phyloP scores from a whole-genome alignment of 2,888 invertebrate genomes.

The Julus scandinavius region DNA sequence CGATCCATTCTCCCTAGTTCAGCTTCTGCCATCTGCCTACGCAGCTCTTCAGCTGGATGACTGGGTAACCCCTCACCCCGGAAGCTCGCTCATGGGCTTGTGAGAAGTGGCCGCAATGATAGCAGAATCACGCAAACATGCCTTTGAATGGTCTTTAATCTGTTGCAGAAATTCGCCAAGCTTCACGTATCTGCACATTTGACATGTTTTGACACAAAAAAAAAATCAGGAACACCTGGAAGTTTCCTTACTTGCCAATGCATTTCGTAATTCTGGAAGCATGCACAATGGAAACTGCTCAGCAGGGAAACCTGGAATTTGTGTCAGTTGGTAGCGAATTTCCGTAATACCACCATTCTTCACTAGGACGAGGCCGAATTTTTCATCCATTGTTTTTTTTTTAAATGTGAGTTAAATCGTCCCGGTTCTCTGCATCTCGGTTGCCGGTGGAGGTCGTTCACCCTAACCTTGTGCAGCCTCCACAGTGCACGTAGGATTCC shows the following conservation, averaged over 20 bases:
- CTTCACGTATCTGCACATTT: background rate
- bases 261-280: no score
- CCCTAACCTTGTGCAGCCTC: background rate
- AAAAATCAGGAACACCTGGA: no score
- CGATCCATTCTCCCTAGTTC: background rate
- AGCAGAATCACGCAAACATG: background rate
- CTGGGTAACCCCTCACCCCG: background rate
- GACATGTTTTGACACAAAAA: background rate
- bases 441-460: background rate
- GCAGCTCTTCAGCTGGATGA: background rate
- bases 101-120: background rate
- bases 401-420: background rate
- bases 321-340: background rate
- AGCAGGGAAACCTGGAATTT: background rate
- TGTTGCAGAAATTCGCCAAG: background rate
- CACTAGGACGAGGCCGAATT: background rate
- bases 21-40: background rate
- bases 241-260: no score
- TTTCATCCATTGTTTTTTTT: constrained; percentile 1
- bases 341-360: background rate
- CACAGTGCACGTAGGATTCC: background rate
- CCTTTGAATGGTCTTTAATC: background rate
- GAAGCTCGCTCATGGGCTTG: background rate
- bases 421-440: background rate
- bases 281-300: no score